Conservation (phyloP, 2,113 vertebrate genomes). For the Ursus arctos region DNA sequence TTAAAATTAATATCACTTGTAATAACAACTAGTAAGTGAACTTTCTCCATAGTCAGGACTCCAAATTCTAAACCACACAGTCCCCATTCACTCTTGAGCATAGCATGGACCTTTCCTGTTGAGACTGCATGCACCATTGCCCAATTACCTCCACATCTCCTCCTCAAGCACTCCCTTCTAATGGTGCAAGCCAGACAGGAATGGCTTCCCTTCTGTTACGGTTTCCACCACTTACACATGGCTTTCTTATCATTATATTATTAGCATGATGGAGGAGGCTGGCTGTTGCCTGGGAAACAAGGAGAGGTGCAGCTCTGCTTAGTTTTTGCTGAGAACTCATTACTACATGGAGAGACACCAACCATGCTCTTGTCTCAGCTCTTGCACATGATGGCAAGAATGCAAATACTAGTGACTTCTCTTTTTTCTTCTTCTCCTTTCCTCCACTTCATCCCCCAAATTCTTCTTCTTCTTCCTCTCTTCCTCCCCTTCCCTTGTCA, state of each 20-base stretch:
- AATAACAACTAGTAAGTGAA: neutral
- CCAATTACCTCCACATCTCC: neutral
- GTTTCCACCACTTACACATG: neutral
- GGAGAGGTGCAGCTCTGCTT: neutral
- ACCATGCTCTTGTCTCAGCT: neutral
- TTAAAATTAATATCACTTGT: neutral
- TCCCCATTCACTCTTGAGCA: neutral
- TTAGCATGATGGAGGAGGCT: neutral
- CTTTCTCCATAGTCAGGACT: neutral
- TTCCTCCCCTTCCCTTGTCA: too few relatives aligned
- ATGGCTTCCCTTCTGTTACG: neutral
- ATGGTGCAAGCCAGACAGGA: neutral
- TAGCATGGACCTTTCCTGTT: neutral
- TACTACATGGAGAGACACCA: neutral
- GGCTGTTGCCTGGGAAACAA: neutral
- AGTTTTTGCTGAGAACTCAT: neutral
- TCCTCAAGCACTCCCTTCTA: neutral
- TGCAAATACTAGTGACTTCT: neutral
- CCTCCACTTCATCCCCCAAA: neutral
- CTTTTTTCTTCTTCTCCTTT: neutral
- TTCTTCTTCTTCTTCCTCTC: neutral
- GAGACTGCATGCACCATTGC: neutral
- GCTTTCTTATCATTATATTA: neutral
- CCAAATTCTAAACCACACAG: neutral
- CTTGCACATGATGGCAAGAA: neutral